A percentile compares a stretch with the other conserved stretches of the same genome.
phyloP scores from a whole-genome alignment of 2,888 invertebrate genomes.

The Tholera decimalis region DNA sequence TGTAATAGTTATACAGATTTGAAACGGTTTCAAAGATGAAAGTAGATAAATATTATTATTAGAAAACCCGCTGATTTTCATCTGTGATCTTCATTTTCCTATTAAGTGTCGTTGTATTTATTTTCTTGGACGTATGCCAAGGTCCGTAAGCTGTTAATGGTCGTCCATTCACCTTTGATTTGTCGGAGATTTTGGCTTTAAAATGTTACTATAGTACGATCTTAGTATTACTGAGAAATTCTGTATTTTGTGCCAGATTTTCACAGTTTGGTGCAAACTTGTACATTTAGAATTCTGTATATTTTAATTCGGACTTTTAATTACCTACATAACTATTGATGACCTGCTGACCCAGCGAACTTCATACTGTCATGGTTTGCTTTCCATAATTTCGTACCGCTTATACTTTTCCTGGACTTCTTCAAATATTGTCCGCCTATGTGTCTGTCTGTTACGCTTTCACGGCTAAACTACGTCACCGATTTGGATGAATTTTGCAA shows the following conservation, averaged over 20 bases:
- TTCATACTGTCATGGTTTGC: too few species aligned
- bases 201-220: conserved; percentile 12
- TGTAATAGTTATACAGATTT: neutral
- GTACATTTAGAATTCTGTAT: neutral
- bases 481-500: too few species aligned
- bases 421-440: too few species aligned
- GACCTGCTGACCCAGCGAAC: too few species aligned
- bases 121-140: conserved; percentile 45
- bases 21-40: conserved; percentile 8
- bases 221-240: conserved; percentile 31
- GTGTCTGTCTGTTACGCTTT: too few species aligned
- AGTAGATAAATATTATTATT: conserved; percentile 5
- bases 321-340: too few species aligned
- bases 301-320: too few species aligned
- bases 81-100: conserved; percentile 13
- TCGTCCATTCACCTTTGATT: conserved; percentile 51
- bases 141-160: conserved; percentile 7
- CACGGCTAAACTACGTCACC: too few species aligned
- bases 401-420: too few species aligned
- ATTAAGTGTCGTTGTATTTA: conserved; percentile 12
- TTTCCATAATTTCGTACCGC: too few species aligned
- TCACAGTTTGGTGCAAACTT: neutral
- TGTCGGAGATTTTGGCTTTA: conserved; percentile 26
- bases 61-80: neutral
- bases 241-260: conserved; percentile 19